Evolutionary conservation across 2,888 invertebrate species (phyloP), one percentile per base, ranked within the genome.

Genomic region (Teleogryllus oceanicus): DNA sequence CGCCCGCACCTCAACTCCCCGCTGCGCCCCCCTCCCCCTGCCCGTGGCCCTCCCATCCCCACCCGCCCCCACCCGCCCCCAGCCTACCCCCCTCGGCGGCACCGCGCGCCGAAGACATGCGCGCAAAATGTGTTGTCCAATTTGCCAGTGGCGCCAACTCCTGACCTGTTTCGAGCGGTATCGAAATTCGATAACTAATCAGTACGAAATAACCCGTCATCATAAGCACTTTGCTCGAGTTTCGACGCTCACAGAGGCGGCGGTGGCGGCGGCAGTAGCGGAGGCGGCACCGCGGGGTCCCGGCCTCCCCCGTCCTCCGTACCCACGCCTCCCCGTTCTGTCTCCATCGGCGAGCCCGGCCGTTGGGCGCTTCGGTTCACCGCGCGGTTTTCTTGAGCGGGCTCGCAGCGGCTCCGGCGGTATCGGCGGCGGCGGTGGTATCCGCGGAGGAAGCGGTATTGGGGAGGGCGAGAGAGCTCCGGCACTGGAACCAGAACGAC

Each of bases 51-150:
- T 10, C 16, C 13, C 62, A 18, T 1, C 3, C 8, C 62, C 62
- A 11, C 62, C 16, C 62, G 11, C 62, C 62, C 62, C 62, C 2
- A 1, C 62, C 16, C 11, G 11, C 3, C 62, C n/a, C 13, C 11
- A 10, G 16, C 62, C 62, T 13, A 18, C 62, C 62, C 62, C 13
- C 62, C n/a, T 62, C n/a, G n/a, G 13, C 62, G 62, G 3, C 62
- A n/a, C 13, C 62, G 62, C 62, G 62, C 62, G 62, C 62, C 62
- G 62, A 62, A 62, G 62, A 62, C 62, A 62, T 62, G 62, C 62
- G 62, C 62, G n/a, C 62, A 62, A 62, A 62, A 62, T 62, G 62
- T 62, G 62, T 62, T 62, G 62, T 62, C 62, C 62, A 62, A 62
- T 62, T 62, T 62, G 62, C 62, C 62, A 62, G 62, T 62, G 62